A percentile compares a stretch with the other conserved stretches of the same genome.
These are phyloP conservation scores for Galaxea fascicularis DNA, from an alignment of 92 coral and sea anemone genomes.

Conservation along the genomic window DNA sequence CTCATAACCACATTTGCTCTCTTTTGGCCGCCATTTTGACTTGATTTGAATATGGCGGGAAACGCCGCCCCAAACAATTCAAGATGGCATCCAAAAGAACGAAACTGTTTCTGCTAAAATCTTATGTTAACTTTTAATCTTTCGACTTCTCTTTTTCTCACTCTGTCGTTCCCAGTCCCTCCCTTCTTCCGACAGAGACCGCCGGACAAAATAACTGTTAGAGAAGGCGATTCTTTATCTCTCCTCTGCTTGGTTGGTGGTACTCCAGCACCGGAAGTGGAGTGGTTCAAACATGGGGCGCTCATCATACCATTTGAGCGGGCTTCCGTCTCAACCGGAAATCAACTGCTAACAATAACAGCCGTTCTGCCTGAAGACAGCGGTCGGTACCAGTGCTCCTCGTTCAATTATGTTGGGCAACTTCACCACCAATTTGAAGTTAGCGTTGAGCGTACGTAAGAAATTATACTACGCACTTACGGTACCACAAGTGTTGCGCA, in stretches of 20 bases:
- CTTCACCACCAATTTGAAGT: constrained; percentile 67
- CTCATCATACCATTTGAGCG: constrained; percentile 38
- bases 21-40: neutral
- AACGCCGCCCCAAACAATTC: neutral
- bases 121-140: constrained; percentile 25
- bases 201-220: constrained; percentile 62
- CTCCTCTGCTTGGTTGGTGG: constrained; percentile 68
- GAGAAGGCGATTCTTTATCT: constrained; percentile 48
- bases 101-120: neutral
- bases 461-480: constrained; percentile 8
- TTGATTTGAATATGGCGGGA: neutral
- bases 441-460: constrained; percentile 81
- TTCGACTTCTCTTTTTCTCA: constrained; percentile 51
- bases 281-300: constrained; percentile 71
- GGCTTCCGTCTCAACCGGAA: constrained; percentile 38
- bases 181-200: constrained; percentile 80
- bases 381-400: constrained; percentile 85
- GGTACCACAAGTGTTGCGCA: too few relatives aligned
- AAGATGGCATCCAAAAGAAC: neutral
- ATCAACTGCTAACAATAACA: constrained; percentile 62
- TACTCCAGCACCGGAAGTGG: constrained; percentile 64
- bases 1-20: neutral
- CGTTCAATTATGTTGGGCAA: constrained; percentile 59
- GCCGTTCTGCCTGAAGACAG: constrained; percentile 68
- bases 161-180: constrained; percentile 46